Conservation (phyloP, 30 jellyfish, hydroid and myxozoan species). For the Aurelia sp. region DNA sequence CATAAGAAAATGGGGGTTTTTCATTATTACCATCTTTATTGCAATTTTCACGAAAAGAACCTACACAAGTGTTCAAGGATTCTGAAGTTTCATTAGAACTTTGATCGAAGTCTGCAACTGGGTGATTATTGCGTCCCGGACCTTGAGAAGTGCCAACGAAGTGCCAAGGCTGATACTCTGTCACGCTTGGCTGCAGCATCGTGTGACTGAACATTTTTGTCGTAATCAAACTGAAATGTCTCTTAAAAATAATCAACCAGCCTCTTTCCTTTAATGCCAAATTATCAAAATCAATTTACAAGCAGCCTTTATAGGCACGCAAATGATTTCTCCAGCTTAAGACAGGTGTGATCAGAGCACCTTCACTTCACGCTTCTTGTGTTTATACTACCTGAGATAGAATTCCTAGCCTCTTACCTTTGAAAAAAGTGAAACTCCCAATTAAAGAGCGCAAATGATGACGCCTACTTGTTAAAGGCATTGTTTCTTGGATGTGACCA, state of each 20-base stretch:
- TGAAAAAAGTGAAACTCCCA: slow-evolving; percentile 3
- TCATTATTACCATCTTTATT: slow-evolving; percentile 27
- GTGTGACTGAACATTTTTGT: no score
- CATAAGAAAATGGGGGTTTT: slow-evolving; percentile 71
- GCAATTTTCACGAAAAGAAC: slow-evolving; percentile 29
- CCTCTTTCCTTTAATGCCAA: no score
- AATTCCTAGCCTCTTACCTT: no score
- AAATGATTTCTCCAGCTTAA: background rate
- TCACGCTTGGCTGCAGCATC: no score
- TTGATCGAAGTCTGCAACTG: background rate
- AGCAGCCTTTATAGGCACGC: background rate
- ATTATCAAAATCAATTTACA: no score
- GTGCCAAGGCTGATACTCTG: background rate
- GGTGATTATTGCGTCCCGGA: background rate
- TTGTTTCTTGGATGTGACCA: slow-evolving; percentile 10
- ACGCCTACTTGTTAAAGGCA: slow-evolving; percentile 42
- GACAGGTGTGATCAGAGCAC: background rate
- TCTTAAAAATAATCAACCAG: no score
- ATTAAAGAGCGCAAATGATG: slow-evolving; percentile 9
- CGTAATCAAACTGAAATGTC: no score
- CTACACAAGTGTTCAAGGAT: slow-evolving; percentile 13
- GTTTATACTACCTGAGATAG: no score
- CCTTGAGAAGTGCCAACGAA: background rate
- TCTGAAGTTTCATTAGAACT: slow-evolving; percentile 4
- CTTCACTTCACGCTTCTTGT: background rate